These are phyloP conservation scores for Periophthalmus magnuspinnatus DNA, from an alignment of 2,797 vertebrate species.

Conservation along the genomic window DNA sequence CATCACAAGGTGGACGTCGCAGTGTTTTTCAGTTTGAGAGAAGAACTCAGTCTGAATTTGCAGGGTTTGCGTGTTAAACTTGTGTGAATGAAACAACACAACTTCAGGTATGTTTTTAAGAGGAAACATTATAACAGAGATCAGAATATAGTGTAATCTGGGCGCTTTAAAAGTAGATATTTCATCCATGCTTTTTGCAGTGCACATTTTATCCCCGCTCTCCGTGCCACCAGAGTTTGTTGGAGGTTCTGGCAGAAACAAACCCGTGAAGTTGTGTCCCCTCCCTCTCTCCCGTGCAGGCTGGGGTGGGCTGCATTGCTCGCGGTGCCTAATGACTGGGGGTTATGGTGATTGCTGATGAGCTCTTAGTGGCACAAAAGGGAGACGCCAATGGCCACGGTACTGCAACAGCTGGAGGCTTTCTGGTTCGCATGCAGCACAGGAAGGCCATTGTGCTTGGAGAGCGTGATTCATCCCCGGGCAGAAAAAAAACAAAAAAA, in stretches of 20 bases:
- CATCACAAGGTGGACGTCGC: no score
- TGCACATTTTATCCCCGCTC: background rate
- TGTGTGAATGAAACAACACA: no score
- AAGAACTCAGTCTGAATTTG: no score
- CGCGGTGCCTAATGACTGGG: constrained; percentile 36
- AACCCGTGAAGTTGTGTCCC: background rate
- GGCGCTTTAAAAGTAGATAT: no score
- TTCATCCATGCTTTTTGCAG: background rate
- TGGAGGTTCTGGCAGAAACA: constrained; percentile 9
- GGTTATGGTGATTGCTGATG: constrained; percentile 55
- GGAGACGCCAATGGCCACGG: constrained; percentile 39
- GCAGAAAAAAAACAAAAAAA: constrained; percentile 24
- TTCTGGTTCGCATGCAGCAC: constrained; percentile 33
- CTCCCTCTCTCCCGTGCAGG: constrained; percentile 12
- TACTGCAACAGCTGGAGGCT: constrained; percentile 54
- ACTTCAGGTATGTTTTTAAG: no score
- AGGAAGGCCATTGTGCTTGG: constrained; percentile 28
- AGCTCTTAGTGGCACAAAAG: constrained; percentile 41
- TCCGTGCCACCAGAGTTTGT: background rate
- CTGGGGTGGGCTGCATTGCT: constrained; percentile 18
- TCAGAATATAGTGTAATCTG: no score
- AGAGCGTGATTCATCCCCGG: constrained; percentile 41
- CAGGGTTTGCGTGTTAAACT: no score
- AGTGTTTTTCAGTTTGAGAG: no score
- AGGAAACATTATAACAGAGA: no score